Conservation (phyloP, 1,140 invertebrate genomes). For the Mercenaria mercenaria region DNA sequence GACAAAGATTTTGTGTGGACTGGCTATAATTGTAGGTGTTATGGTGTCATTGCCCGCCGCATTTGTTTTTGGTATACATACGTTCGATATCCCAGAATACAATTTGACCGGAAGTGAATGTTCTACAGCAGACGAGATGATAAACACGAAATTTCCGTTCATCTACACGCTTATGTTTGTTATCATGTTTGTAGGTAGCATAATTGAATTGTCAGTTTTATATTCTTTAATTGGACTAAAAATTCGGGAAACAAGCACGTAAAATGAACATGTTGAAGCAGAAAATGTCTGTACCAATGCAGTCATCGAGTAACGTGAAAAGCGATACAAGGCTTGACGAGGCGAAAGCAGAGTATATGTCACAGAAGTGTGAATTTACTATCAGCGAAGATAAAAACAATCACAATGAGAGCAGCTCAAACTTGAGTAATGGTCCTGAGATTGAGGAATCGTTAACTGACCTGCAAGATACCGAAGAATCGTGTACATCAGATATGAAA, state of each 20-base stretch:
- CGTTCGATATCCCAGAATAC: slow-evolving; percentile 6
- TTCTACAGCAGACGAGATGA: slow-evolving; percentile 7
- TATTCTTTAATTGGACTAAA: slow-evolving; percentile 35
- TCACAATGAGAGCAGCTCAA: no score
- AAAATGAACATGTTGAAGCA: neutral
- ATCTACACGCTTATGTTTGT: neutral
- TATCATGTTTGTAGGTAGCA: slow-evolving; percentile 17
- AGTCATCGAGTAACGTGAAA: neutral
- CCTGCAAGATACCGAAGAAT: no score
- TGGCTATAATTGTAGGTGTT: neutral
- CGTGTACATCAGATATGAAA: no score
- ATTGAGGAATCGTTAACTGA: no score
- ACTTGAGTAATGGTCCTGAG: no score
- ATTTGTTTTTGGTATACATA: slow-evolving; percentile 21
- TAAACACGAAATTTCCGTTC: slow-evolving; percentile 12
- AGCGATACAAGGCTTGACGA: no score
- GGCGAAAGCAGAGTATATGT: no score
- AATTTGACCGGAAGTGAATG: slow-evolving; percentile 49
- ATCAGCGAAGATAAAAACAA: no score
- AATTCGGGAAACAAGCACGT: neutral
- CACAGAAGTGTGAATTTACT: no score
- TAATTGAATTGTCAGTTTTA: neutral
- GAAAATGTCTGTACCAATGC: no score
- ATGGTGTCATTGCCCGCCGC: neutral
- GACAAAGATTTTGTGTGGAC: neutral